Base-by-base conservation (phyloP, 2,113 vertebrate species). In the Phalacrocorax pelagicus region DNA sequence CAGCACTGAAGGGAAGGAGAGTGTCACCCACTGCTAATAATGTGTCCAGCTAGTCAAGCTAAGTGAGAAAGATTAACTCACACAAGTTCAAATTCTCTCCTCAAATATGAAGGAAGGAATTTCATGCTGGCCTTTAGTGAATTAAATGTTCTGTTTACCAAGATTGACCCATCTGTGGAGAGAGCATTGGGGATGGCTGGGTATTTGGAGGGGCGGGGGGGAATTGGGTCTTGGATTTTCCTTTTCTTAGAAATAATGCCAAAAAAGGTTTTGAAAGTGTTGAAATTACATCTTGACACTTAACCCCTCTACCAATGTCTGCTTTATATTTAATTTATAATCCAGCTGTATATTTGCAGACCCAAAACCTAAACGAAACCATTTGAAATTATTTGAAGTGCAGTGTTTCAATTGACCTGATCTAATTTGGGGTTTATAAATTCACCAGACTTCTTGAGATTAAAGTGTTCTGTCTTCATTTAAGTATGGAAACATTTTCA, bases 361-460 rank as follows among this genome's bases (percentile, higher is more conserved):
- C 46, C 29, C 42, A 75, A 93, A 90, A 65, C 57, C 30, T 93
- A 96, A 94, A 89, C 85, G 84, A 94, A 97, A 93, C 71, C 78
- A 86, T 90, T 96, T 79, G 47, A 72, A 94, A 91, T 87, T 88
- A 91, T 81, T 94, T 96, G 73, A 94, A 95, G 61, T 91, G 52
- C 87, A 72, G 66, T 87, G 86, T 96, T 97, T 94, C 96, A 96
- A 83, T 70, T 95, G 96, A 96, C 90, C 90, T 94, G 96, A 96
- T 96, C 93, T 96, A 96, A 97, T 95, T 96, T 88, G 90, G 66
- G 84, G 92, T 94, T 94, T 96, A 88, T 92, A 96, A 96, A 95
- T 90, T 90, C 87, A 94, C 90, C 85, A 96, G 92, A 24, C 92
- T 94, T 91, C 63, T 94, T 90, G 81, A 94, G 92, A 95, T 93